Evolutionary conservation across 2,113 vertebrate genomes (phyloP).

Genomic region (Pitta sordida): DNA sequence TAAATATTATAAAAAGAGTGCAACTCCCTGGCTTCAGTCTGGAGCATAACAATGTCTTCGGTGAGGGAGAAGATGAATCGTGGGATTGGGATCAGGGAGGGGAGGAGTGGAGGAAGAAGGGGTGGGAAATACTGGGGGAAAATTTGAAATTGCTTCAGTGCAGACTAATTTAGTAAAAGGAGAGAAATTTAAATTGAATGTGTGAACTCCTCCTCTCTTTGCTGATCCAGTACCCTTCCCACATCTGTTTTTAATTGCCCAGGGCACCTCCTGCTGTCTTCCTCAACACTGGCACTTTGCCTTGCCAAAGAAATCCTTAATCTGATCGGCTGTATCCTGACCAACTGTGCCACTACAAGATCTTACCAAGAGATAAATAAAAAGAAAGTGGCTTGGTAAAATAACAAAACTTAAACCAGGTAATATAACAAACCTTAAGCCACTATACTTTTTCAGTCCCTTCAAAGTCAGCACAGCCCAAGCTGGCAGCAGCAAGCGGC

Average conservation of each 20-base stretch:
- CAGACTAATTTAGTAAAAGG: background rate
- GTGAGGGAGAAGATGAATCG: background rate
- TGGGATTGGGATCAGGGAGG: fast-evolving
- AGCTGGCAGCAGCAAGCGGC: background rate
- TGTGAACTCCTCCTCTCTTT: background rate
- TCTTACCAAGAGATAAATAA: background rate
- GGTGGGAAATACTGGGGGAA: background rate
- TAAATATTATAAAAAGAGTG: background rate
- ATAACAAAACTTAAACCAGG: background rate
- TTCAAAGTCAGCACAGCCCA: background rate
- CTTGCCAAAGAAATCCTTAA: background rate
- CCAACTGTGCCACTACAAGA: background rate
- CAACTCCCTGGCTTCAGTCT: background rate
- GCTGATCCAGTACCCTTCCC: background rate
- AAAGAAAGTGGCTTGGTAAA: background rate
- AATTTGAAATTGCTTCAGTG: background rate
- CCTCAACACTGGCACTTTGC: background rate
- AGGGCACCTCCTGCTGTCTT: slow-evolving; percentile 58
- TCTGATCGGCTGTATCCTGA: background rate
- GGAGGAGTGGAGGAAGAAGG: too few relatives aligned
- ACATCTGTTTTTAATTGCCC: slow-evolving; percentile 42
- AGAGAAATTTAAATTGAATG: background rate
- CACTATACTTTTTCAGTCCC: background rate
- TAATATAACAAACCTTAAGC: background rate
- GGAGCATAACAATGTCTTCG: background rate